Percentiles rank a stretch among this genome's conserved stretches.
These are phyloP conservation scores for Prietella phreatophila DNA, from an alignment of 2,113 vertebrate genomes.

Conservation along the genomic window DNA sequence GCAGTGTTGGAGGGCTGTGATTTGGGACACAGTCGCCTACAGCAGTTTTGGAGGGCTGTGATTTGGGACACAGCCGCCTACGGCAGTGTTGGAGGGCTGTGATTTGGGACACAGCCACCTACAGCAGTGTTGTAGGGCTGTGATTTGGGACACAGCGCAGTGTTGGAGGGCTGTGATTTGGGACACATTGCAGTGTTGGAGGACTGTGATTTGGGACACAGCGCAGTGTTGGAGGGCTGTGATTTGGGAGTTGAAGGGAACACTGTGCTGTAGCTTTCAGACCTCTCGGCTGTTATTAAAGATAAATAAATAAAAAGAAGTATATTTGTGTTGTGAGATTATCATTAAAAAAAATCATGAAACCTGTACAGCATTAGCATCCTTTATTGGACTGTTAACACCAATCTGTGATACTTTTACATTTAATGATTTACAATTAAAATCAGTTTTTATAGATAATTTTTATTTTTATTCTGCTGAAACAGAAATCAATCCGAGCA, in stretches of 20 bases:
- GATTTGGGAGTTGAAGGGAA: neutral
- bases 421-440: neutral
- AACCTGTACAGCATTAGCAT: neutral
- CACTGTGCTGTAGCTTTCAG: neutral
- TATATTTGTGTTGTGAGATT: neutral
- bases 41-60: too few relatives aligned
- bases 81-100: too few relatives aligned
- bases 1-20: too few relatives aligned
- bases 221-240: too few relatives aligned
- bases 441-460: neutral
- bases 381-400: slow-evolving; percentile 13
- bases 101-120: neutral
- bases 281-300: too few relatives aligned
- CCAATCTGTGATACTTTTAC: neutral
- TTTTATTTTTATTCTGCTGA: neutral
- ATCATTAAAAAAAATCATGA: neutral
- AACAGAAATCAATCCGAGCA: neutral
- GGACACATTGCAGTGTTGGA: too few relatives aligned
- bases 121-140: neutral
- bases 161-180: too few relatives aligned
- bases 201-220: too few relatives aligned
- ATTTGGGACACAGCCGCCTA: too few relatives aligned
- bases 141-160: too few relatives aligned
- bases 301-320: neutral
- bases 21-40: too few relatives aligned